Evolutionary conservation across 2,113 vertebrate genomes (phyloP), one percentile per base, ranked within the genome.

Genomic region (Noturus placidus): DNA sequence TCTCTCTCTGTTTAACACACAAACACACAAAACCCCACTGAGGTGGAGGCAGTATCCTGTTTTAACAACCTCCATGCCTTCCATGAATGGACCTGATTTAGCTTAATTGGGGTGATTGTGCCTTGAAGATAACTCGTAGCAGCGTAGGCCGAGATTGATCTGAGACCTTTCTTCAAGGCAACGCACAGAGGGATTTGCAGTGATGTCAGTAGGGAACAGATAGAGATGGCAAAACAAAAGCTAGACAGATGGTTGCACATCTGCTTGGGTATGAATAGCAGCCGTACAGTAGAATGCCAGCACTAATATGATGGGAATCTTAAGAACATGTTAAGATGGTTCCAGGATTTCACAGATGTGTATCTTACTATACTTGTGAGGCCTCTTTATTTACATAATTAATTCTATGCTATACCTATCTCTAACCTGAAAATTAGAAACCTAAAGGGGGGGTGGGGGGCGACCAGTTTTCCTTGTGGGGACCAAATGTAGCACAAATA

Each of bases 71-170:
- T 59, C 46, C 65, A 77, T 13, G 59, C 33, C 33, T 88, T 54
- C 8, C 70, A 42, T 86, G 83, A 90, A 90, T 88, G 83, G 63
- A 83, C 52, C 84, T 90, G 80, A 86, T 90, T 88, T 88, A 86
- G 63, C 35, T 30, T 74, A 88, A 88, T 83, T 84, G 80, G 57
- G 67, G 67, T 88, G 89, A 90, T 90, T 82, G 42, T 74, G 80
- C 27, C 72, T 86, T 78, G 70, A 87, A 84, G 81, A 83, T 70
- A 78, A 83, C 81, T 83, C 1, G 46, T 90, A 74, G 65, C 76
- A 27, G 70, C 52, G 54, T 35, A 77, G 86, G n/a, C 27, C 4
- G 83, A 79, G 70, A 86, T 86, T 80, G 87, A 88, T 88, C 83
- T 19, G 9, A 59, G 22, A 69, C 80, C 59, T 89, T 85, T 70